These are phyloP conservation scores for Hippolais icterina DNA, from an alignment of 2,113 vertebrate genomes.

Conservation along the genomic window DNA sequence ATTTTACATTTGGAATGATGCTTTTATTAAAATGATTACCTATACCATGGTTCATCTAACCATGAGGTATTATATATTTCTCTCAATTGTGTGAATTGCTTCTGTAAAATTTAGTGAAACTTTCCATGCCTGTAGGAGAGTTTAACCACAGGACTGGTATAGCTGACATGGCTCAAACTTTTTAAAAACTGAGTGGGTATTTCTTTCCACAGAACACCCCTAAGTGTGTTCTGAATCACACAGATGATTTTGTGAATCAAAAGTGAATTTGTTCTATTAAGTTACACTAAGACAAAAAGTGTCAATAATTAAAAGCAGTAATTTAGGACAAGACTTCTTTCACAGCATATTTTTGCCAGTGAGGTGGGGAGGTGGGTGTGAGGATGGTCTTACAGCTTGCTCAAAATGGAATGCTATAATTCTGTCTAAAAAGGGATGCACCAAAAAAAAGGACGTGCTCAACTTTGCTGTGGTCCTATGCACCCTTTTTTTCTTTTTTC, in stretches of 20 bases:
- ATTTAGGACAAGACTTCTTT: neutral
- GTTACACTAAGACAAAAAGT: neutral
- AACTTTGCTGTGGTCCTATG: neutral
- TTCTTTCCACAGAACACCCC: neutral
- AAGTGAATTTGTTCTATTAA: neutral
- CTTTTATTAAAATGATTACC: neutral
- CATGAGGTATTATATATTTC: neutral
- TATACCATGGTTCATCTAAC: neutral
- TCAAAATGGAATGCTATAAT: neutral
- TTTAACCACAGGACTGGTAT: neutral
- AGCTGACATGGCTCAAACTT: neutral
- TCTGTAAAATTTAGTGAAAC: neutral
- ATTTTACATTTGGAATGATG: neutral
- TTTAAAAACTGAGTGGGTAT: neutral
- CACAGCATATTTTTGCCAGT: neutral
- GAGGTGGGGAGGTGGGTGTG: rapidly evolving
- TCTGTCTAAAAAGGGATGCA: neutral
- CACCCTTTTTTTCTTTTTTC: neutral
- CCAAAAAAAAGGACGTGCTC: neutral
- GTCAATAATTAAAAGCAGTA: neutral
- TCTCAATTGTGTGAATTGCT: neutral
- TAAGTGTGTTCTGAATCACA: neutral
- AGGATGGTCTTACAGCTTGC: neutral
- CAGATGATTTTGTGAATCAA: neutral
- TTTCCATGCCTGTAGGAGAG: neutral